phyloP scores from a whole-genome alignment of 1,140 invertebrate genomes.

The Atta cephalotes region DNA sequence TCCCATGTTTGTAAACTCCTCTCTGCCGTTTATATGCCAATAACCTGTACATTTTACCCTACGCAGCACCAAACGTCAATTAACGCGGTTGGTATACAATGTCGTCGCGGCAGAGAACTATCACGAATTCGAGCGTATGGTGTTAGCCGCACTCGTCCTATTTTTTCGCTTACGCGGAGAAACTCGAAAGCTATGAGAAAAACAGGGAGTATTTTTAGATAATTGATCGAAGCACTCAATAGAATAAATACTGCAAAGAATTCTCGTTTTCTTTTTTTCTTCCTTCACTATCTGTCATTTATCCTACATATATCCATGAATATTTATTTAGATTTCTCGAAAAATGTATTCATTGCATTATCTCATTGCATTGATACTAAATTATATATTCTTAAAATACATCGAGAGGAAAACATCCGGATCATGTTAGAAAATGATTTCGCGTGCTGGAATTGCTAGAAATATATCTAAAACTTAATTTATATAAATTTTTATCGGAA shows the following conservation, averaged over 20 bases:
- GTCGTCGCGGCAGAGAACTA: conserved; percentile 31
- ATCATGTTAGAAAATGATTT: not conserved
- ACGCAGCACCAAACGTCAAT: conserved; percentile 42
- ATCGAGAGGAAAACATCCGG: not conserved
- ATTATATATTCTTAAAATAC: not conserved
- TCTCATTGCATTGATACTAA: no score
- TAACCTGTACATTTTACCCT: conserved; percentile 53
- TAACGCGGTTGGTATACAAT: conserved; percentile 54
- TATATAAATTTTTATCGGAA: not conserved
- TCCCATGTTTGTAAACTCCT: conserved; percentile 74
- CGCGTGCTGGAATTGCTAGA: not conserved
- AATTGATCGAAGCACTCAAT: not conserved
- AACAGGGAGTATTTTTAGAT: not conserved
- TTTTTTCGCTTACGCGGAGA: not conserved
- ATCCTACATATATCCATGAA: no score
- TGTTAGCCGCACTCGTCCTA: not conserved
- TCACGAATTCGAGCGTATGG: conserved; percentile 17
- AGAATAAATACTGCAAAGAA: not conserved
- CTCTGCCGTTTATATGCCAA: conserved; percentile 60
- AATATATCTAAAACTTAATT: not conserved
- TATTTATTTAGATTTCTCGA: no score
- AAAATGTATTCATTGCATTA: no score
- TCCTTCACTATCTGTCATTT: no score
- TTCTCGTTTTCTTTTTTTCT: not conserved
- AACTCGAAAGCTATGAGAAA: not conserved